Base-by-base conservation (phyloP, 2,797 vertebrate species). In the Borostomias antarcticus region DNA sequence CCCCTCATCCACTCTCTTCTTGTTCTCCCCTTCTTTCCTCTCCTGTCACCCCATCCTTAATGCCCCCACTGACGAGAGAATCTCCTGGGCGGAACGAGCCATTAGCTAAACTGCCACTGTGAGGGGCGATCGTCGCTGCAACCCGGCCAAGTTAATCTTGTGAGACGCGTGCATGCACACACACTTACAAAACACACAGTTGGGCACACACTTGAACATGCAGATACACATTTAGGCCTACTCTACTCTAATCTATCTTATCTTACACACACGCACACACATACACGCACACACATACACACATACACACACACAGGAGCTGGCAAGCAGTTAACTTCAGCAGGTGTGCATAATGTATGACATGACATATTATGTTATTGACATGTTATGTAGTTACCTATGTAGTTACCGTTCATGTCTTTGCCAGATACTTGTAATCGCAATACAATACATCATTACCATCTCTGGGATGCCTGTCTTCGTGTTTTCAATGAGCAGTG, bases 291-390 rank as follows among this genome's bases (percentile, higher is more conserved):
- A 6, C n/a, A 8, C 6, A 58, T 19, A 30, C 28, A 26, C 29
- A 57, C 1, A 43, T 21, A 23, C 5, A 33, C 48, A 62, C 33
- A n/a, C n/a, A n/a, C n/a, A n/a, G n/a, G n/a, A n/a, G 40, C 40
- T 45, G 9, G 5, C 4, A 45, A 45, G 40, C 15, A 45, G n/a
- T 45, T 45, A 7, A 17, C 40, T 45, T 45, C 59, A 43, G 30
- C 61, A 66, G 58, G 51, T 50, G 68, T 50, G 48, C 28, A 57
- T 73, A 64, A 68, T 47, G 58, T 70, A 30, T n/a, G n/a, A n/a
- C n/a, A n/a, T n/a, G n/a, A n/a, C n/a, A n/a, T n/a, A n/a, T 21
- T 19, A 15, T 2, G 5, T 26, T 53, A 25, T 29, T 29, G 17
- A 61, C 56, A 48, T 10, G 15, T 30, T 62, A 32, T 51, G 48